Evolutionary conservation across 2,113 vertebrate genomes (phyloP), one percentile per base, ranked within the genome.

Genomic region (Acanthisitta chloris): DNA sequence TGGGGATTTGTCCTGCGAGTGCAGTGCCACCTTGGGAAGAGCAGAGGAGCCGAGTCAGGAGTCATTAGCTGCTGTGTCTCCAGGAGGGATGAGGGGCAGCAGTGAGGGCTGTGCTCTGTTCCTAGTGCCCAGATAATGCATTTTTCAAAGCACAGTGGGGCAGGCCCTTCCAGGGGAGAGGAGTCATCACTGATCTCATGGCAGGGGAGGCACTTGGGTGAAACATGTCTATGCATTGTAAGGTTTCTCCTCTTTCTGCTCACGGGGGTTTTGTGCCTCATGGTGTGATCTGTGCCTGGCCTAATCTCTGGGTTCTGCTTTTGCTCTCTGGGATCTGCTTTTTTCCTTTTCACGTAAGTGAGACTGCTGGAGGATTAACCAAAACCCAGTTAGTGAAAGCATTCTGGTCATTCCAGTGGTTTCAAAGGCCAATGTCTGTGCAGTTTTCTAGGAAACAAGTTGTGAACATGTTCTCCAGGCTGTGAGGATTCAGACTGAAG

Each of bases 1-100:
- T 2, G 8, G 86, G 76, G 84, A 59, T 90, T 85, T 92, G 89
- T n/a, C 65, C 90, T 38, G 54, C 69, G 84, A 95, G 72, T 58
- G 70, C 25, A 80, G 54, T 10, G n/a, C n/a, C 43, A 4, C 0
- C 0, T 81, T 64, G 71, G 78, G 91, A 40, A 81, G 89, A 58
- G 79, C 76, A 86, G 83, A 48, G 64, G 77, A 89, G 84, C 95
- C 88, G 93, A 91, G 74, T 87, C 89, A 87, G 88, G 92, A 76
- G 88, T 81, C 59, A 5, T 20, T 25, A 71, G 58, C 29, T 86
- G 69, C 81, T 87, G 14, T 12, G 14, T 29, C 78, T 67, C 33
- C 69, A 71, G 84, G 61, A 82, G 58, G 66, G 45, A 36, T 43
- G 31, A 61, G 86, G 58, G 65, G 69, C n/a, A 81, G 42, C 81